A percentile compares a stretch with the other conserved stretches of the same genome.
phyloP scores from a whole-genome alignment of 2,888 invertebrate species.

The Lydus trimaculatus region DNA sequence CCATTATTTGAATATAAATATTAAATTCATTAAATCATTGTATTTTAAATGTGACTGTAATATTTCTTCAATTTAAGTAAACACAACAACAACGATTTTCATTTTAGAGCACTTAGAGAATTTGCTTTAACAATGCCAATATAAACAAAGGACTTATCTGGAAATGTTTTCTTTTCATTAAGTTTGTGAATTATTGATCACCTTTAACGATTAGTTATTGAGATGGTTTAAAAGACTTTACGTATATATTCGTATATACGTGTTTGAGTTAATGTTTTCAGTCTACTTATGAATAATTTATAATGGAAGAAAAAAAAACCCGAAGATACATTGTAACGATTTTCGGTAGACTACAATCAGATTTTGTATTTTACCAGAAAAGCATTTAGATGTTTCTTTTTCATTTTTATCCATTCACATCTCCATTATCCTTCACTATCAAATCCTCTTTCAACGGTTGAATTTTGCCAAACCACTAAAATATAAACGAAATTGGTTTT shows the following conservation, averaged over 20 bases:
- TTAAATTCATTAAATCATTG: not conserved
- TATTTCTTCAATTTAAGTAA: slow-evolving; percentile 19
- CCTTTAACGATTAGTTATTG: slow-evolving; percentile 26
- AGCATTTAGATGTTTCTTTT: not conserved
- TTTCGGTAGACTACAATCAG: slow-evolving; percentile 24
- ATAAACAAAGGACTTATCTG: slow-evolving; percentile 27
- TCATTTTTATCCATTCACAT: not conserved
- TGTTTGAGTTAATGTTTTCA: slow-evolving; percentile 43
- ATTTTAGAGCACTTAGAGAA: slow-evolving; percentile 23
- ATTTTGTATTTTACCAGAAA: slow-evolving; percentile 22
- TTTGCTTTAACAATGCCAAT: slow-evolving; percentile 19
- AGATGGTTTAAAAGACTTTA: slow-evolving; percentile 19
- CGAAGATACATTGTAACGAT: slow-evolving; percentile 18
- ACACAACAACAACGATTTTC: slow-evolving; percentile 20
- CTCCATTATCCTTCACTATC: not conserved
- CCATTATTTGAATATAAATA: not conserved
- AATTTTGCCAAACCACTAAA: too few relatives aligned
- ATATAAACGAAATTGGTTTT: not conserved
- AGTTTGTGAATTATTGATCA: slow-evolving; percentile 32
- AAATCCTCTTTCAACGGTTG: too few relatives aligned
- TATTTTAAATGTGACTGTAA: not conserved
- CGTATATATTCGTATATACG: not conserved
- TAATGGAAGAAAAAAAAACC: slow-evolving; percentile 27
- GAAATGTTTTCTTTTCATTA: slow-evolving; percentile 37
- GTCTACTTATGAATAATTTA: slow-evolving; percentile 52